Conservation (phyloP, 2,888 invertebrate genomes). For the Apoda limacodes region DNA sequence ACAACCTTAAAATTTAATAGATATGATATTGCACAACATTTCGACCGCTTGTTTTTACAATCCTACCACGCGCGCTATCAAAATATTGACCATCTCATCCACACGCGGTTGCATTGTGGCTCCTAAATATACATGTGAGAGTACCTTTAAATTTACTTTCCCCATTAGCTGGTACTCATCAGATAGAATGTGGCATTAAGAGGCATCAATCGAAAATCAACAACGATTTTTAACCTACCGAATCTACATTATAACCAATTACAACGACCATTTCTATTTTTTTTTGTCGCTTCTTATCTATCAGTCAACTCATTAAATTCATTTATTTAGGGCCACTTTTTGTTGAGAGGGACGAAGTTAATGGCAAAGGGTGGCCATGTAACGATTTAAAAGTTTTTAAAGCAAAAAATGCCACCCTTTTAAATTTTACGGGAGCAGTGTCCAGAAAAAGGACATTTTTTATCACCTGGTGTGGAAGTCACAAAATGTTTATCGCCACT, state of each 20-base stretch:
- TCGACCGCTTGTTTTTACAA: slow-evolving; percentile 58
- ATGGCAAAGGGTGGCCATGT: slow-evolving; percentile 53
- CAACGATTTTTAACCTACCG: slow-evolving; percentile 45
- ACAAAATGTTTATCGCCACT: slow-evolving; percentile 69
- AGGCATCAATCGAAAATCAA: slow-evolving; percentile 33
- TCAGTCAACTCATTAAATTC: slow-evolving; percentile 43
- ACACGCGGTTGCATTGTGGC: slow-evolving; percentile 48
- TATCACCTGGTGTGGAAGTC: slow-evolving; percentile 67
- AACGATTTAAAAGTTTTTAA: slow-evolving; percentile 62
- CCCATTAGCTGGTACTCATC: slow-evolving; percentile 57
- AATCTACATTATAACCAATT: slow-evolving; percentile 42
- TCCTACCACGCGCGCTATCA: slow-evolving; percentile 57
- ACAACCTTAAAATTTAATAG: slow-evolving; percentile 41
- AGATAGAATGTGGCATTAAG: slow-evolving; percentile 39
- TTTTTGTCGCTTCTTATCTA: slow-evolving; percentile 34
- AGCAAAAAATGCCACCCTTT: slow-evolving; percentile 65
- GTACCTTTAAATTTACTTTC: slow-evolving; percentile 50
- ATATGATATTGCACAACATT: slow-evolving; percentile 57
- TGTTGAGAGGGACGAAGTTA: slow-evolving; percentile 42
- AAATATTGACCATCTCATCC: slow-evolving; percentile 66
- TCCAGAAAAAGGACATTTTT: slow-evolving; percentile 59
- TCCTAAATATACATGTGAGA: slow-evolving; percentile 50
- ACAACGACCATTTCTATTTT: slow-evolving; percentile 36
- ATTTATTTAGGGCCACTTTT: slow-evolving; percentile 60
- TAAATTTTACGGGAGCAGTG: slow-evolving; percentile 42